These are phyloP conservation scores for Rhamnusium bicolor DNA, from an alignment of 2,888 invertebrate genomes.

Conservation along the genomic window DNA sequence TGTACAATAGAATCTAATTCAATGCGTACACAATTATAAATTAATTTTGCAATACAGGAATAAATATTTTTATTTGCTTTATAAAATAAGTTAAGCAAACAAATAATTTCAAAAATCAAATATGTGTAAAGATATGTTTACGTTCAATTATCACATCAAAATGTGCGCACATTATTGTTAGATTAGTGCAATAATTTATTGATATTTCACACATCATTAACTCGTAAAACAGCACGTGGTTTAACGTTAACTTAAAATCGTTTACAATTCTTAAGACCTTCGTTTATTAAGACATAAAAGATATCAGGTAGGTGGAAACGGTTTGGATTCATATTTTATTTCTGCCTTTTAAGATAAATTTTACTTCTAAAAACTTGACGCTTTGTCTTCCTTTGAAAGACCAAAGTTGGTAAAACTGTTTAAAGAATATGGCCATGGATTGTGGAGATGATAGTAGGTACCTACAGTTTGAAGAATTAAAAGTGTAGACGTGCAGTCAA, in stretches of 20 bases:
- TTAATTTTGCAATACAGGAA: background rate
- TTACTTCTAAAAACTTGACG: slow-evolving; percentile 44
- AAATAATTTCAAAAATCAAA: slow-evolving; percentile 7
- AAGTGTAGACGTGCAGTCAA: slow-evolving; percentile 40
- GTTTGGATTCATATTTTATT: slow-evolving; percentile 44
- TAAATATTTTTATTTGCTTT: background rate
- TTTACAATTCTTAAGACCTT: background rate
- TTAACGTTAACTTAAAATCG: slow-evolving; percentile 5
- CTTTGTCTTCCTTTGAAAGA: slow-evolving; percentile 43
- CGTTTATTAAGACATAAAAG: slow-evolving; percentile 45
- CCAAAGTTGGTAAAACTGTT: slow-evolving; percentile 36
- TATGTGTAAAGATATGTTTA: slow-evolving; percentile 12
- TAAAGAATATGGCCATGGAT: slow-evolving; percentile 2
- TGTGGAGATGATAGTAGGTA: background rate
- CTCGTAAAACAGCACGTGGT: slow-evolving; percentile 26
- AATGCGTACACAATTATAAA: background rate
- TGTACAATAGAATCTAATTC: background rate
- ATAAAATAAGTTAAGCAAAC: background rate
- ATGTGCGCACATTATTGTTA: slow-evolving; percentile 9
- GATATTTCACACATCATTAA: slow-evolving; percentile 31
- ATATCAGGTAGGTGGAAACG: slow-evolving; percentile 48
- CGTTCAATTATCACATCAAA: slow-evolving; percentile 18
- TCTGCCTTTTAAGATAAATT: slow-evolving; percentile 43
- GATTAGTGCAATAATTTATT: slow-evolving; percentile 9
- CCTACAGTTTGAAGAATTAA: slow-evolving; percentile 44